Conservation (phyloP, 2,888 invertebrate genomes). For the Drosophila longiperda region DNA sequence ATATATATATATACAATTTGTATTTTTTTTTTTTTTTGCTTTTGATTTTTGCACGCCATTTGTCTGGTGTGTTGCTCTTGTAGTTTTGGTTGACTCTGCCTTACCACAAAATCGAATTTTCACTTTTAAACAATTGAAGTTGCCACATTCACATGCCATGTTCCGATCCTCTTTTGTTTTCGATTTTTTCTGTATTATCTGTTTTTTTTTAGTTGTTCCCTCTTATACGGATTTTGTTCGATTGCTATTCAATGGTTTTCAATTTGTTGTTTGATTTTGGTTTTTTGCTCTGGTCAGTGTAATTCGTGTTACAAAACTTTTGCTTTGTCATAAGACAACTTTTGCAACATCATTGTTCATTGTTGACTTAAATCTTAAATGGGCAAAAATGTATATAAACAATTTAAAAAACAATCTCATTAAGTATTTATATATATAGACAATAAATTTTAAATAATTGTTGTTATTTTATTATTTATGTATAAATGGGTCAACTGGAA, state of each 20-base stretch:
- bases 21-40: slow-evolving; percentile 36
- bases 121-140: slow-evolving; percentile 82
- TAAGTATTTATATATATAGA: background rate
- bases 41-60: slow-evolving; percentile 70
- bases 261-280: slow-evolving; percentile 59
- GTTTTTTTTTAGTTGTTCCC: slow-evolving; percentile 20
- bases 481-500: slow-evolving; percentile 18
- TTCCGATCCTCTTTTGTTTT: background rate
- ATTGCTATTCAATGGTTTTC: slow-evolving; percentile 59
- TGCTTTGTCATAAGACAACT: slow-evolving; percentile 6
- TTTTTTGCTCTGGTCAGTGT: slow-evolving; percentile 39
- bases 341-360: background rate
- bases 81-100: slow-evolving; percentile 37
- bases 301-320: slow-evolving; percentile 47
- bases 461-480: slow-evolving; percentile 10
- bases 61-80: slow-evolving; percentile 40
- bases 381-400: background rate
- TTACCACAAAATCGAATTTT: slow-evolving; percentile 82
- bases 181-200: background rate
- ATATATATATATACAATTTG: background rate
- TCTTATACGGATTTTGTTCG: slow-evolving; percentile 21
- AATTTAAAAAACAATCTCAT: background rate
- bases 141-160: slow-evolving; percentile 43
- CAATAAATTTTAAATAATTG: slow-evolving; percentile 4
- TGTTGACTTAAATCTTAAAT: background rate